Conservation (phyloP, 2,113 vertebrate species). For the Eclectus roratus region DNA sequence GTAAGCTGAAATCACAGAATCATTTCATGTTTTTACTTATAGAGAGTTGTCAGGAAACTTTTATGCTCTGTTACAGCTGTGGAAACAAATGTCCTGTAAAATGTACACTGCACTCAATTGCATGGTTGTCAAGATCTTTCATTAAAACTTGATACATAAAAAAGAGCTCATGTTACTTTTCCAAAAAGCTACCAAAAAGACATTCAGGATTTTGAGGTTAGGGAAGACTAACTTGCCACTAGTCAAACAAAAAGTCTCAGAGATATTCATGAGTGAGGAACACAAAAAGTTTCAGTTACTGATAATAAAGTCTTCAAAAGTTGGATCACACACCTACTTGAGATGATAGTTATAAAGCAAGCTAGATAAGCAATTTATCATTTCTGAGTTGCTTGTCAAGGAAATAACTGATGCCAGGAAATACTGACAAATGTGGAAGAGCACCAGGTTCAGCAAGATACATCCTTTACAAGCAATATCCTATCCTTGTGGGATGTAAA, state of each 20-base stretch:
- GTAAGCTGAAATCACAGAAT: background rate
- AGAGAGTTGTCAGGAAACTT: background rate
- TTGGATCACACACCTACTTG: background rate
- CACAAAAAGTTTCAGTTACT: background rate
- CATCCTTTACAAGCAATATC: background rate
- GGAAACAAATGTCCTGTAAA: background rate
- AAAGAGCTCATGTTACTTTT: background rate
- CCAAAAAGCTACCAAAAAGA: background rate
- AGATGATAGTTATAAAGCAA: background rate
- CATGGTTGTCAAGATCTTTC: background rate
- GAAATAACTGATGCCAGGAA: background rate
- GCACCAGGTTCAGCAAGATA: background rate
- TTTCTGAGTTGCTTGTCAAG: background rate
- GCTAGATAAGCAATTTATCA: background rate
- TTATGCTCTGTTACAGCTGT: background rate
- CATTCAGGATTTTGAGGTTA: background rate
- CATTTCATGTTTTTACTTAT: background rate
- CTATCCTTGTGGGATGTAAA: background rate
- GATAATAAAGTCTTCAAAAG: background rate
- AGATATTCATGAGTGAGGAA: background rate
- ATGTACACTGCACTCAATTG: background rate
- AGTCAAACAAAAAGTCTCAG: background rate
- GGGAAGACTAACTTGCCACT: background rate
- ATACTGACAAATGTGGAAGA: background rate
- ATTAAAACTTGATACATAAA: background rate